Percentiles rank a stretch among this genome's conserved stretches.
These are phyloP conservation scores for Lytechinus variegatus DNA, from an alignment of 35 echinoderm and acorn worm genomes.

Conservation along the genomic window DNA sequence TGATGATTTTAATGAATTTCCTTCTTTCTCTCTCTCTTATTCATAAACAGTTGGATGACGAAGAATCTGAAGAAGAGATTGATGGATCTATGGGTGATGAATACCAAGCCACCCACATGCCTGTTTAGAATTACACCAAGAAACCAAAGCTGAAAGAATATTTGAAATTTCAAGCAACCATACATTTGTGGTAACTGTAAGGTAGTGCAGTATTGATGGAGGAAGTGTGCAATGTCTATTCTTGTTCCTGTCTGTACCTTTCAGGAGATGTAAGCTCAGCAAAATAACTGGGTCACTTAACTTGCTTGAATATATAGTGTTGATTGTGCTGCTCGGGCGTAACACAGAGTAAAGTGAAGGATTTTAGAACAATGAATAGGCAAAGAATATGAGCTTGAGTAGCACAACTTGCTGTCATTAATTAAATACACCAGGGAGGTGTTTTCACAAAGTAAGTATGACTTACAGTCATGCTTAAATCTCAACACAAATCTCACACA, in stretches of 20 bases:
- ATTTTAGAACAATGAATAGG: too few relatives aligned
- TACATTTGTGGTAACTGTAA: not conserved
- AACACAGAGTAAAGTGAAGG: too few relatives aligned
- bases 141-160: not conserved
- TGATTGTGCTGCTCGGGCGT: too few relatives aligned
- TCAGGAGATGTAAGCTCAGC: too few relatives aligned
- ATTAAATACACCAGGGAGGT: too few relatives aligned
- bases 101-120: constrained; percentile 43
- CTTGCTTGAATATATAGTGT: too few relatives aligned
- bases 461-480: too few relatives aligned
- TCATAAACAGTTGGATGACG: constrained; percentile 66
- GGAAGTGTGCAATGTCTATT: not conserved
- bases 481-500: too few relatives aligned
- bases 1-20: not conserved
- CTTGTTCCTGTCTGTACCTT: not conserved
- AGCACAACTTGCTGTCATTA: too few relatives aligned
- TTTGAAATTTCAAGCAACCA: not conserved
- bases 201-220: not conserved
- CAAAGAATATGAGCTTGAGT: too few relatives aligned
- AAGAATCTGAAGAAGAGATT: constrained; percentile 70
- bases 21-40: constrained; percentile 12
- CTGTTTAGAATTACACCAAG: constrained; percentile 13
- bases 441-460: too few relatives aligned
- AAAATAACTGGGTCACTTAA: too few relatives aligned
- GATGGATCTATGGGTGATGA: not conserved